These are phyloP conservation scores for Scytalopus superciliaris DNA, from an alignment of 2,113 vertebrate species.

Conservation along the genomic window DNA sequence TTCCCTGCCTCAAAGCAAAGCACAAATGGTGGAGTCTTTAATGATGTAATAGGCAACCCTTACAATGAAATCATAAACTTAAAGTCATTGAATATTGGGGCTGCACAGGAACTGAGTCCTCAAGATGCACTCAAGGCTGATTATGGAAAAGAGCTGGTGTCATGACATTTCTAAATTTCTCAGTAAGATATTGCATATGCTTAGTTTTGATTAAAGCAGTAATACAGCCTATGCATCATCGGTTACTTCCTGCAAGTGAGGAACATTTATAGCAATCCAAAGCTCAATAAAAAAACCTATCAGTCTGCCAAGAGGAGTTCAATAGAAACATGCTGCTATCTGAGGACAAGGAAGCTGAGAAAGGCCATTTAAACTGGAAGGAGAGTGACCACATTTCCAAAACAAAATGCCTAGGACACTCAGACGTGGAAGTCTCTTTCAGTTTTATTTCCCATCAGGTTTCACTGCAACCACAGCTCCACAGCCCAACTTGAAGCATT, in stretches of 20 bases:
- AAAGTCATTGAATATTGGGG: background rate
- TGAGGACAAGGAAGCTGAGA: background rate
- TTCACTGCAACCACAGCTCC: background rate
- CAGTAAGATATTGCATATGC: background rate
- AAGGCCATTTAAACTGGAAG: background rate
- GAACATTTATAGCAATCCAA: background rate
- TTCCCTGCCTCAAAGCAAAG: background rate
- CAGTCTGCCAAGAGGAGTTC: background rate
- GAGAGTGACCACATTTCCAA: background rate
- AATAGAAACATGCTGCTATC: background rate
- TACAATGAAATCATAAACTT: background rate
- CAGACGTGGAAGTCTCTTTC: background rate
- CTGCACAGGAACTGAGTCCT: background rate
- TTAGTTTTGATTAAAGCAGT: background rate
- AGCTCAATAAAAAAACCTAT: background rate
- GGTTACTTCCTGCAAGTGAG: background rate
- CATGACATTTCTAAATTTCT: background rate
- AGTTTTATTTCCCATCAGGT: background rate
- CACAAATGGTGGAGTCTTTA: background rate
- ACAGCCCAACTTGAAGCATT: background rate
- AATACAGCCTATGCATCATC: background rate
- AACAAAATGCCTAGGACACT: background rate
- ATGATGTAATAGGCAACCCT: background rate
- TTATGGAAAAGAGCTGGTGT: background rate
- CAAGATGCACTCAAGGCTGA: background rate